Evolutionary conservation across 2,797 vertebrate genomes (phyloP).

Genomic region (Paguma larvata): DNA sequence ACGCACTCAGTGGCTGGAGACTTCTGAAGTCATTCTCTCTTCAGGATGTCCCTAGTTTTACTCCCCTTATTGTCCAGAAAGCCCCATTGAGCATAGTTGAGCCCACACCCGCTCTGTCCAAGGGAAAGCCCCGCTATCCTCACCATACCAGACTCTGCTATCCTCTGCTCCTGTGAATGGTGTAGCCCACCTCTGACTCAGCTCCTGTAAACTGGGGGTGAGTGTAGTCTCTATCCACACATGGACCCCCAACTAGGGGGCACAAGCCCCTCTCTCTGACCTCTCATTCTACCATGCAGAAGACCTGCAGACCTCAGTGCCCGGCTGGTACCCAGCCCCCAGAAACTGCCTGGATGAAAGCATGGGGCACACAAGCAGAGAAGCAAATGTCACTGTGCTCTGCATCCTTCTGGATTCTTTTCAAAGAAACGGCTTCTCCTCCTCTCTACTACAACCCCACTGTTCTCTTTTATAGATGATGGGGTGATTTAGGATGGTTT

Average conservation of each 20-base stretch:
- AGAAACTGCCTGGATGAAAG: not conserved
- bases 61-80: not conserved
- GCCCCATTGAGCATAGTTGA: not conserved
- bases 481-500: slow-evolving; percentile 58
- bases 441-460: not conserved
- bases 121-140: not conserved
- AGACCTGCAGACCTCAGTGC: not conserved
- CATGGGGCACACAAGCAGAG: accelerated
- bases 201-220: not conserved
- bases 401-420: slow-evolving; percentile 22
- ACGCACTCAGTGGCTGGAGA: not conserved
- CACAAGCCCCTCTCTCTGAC: not conserved
- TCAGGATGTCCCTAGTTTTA: not conserved
- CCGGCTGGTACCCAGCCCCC: not conserved
- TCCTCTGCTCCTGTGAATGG: not conserved
- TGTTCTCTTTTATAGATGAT: slow-evolving; percentile 68
- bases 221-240: not conserved
- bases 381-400: not conserved
- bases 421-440: slow-evolving; percentile 45
- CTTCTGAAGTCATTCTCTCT: not conserved
- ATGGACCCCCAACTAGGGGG: accelerated
- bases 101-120: not conserved
- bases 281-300: not conserved
- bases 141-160: not conserved
- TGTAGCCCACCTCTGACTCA: not conserved